Evolutionary conservation across 2,797 vertebrate genomes (phyloP).

Genomic region (Harpagifer antarcticus): DNA sequence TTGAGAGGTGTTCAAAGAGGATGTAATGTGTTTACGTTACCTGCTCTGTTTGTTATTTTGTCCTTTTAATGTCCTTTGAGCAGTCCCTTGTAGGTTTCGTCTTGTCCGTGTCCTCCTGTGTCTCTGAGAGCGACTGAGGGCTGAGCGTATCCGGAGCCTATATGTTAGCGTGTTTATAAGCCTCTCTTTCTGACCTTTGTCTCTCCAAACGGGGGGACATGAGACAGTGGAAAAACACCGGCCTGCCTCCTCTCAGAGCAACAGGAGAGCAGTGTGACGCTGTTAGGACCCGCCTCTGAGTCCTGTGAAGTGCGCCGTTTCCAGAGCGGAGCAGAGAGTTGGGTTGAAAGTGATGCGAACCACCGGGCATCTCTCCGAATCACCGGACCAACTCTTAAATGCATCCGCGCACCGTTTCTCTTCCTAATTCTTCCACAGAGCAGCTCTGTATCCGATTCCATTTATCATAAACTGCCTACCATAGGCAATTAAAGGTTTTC

Average conservation of each 20-base stretch:
- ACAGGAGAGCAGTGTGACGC: slow-evolving; percentile 78
- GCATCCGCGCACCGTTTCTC: background rate
- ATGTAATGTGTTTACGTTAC: slow-evolving; percentile 50
- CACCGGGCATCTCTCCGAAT: background rate
- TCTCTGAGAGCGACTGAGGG: slow-evolving; percentile 73
- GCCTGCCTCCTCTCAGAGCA: slow-evolving; percentile 87
- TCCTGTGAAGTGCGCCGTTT: slow-evolving; percentile 8
- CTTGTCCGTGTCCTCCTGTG: slow-evolving; percentile 70
- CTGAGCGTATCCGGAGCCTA: slow-evolving; percentile 69
- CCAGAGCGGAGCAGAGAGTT: background rate
- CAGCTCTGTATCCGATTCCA: fast-evolving
- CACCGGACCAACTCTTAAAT: background rate
- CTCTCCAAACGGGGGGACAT: slow-evolving; percentile 89
- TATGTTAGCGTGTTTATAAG: slow-evolving; percentile 83
- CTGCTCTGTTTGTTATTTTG: slow-evolving; percentile 63
- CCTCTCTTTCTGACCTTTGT: slow-evolving; percentile 92
- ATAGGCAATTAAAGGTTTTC: background rate
- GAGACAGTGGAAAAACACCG: slow-evolving; percentile 97
- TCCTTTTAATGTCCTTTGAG: slow-evolving; percentile 74
- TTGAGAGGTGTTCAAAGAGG: slow-evolving; percentile 13
- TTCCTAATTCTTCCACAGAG: background rate
- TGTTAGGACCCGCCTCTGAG: slow-evolving; percentile 40
- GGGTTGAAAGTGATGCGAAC: background rate
- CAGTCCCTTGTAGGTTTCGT: slow-evolving; percentile 69
- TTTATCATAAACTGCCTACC: no score